phyloP scores from a whole-genome alignment of 2,113 vertebrate genomes.

The Passer domesticus region DNA sequence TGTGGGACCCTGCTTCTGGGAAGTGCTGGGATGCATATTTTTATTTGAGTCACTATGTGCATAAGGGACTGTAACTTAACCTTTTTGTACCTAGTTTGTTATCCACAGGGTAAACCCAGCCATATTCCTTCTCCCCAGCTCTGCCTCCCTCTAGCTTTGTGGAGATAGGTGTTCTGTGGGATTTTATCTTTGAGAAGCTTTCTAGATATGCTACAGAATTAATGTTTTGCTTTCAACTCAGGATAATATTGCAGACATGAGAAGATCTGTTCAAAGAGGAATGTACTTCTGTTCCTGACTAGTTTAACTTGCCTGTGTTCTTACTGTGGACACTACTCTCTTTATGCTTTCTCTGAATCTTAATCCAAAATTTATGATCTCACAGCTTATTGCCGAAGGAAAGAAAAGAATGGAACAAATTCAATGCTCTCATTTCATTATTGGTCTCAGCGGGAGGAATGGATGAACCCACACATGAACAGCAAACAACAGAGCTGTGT shows the following conservation, averaged over 20 bases:
- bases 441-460: conserved; percentile 44
- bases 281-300: background rate
- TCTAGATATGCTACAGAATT: background rate
- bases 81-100: background rate
- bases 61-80: background rate
- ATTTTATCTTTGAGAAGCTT: conserved; percentile 1
- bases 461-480: conserved; percentile 54
- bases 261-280: conserved; percentile 4
- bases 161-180: background rate
- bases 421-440: conserved; percentile 57
- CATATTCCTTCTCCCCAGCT: background rate
- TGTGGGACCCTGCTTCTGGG: background rate
- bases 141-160: background rate
- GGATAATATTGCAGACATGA: background rate
- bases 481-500: conserved; percentile 56
- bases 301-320: background rate
- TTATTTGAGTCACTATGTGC: background rate
- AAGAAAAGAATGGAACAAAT: conserved; percentile 56
- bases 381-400: conserved; percentile 33
- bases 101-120: background rate
- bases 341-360: conserved; percentile 42
- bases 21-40: background rate
- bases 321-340: conserved; percentile 26
- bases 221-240: conserved; percentile 9
- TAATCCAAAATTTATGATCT: conserved; percentile 68